Conservation (phyloP, 2,113 vertebrate genomes). For the Porphyrio hochstetteri region DNA sequence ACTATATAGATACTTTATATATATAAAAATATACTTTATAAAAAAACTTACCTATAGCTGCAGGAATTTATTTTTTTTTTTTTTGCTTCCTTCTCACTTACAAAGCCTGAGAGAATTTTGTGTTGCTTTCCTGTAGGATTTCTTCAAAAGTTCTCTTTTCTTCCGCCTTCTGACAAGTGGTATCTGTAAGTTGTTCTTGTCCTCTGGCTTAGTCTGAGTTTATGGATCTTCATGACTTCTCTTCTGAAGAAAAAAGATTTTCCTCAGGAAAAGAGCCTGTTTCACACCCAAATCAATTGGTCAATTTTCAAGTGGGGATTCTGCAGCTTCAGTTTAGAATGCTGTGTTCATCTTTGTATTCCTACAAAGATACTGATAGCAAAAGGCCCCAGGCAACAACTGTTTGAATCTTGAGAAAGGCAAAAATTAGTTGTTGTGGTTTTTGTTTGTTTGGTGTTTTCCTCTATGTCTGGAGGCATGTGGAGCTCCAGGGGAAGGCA, state of each 20-base stretch:
- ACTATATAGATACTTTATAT: neutral
- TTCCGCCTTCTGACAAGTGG: neutral
- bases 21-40: no score
- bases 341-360: slow-evolving; percentile 10
- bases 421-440: slow-evolving; percentile 26
- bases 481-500: slow-evolving; percentile 56
- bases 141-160: neutral
- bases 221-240: neutral
- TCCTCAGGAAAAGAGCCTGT: neutral
- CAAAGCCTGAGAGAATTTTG: neutral
- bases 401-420: slow-evolving; percentile 25
- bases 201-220: neutral
- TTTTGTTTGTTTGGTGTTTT: slow-evolving; percentile 56
- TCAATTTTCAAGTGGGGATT: slow-evolving; percentile 6
- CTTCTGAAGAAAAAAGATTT: neutral
- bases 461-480: slow-evolving; percentile 54
- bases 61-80: neutral
- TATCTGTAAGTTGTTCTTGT: neutral
- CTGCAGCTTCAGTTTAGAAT: slow-evolving; percentile 13
- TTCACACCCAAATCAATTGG: slow-evolving; percentile 1
- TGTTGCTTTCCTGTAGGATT: neutral
- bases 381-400: slow-evolving; percentile 37
- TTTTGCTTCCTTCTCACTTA: neutral
- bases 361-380: slow-evolving; percentile 2
- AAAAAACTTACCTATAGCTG: neutral